phyloP scores from a whole-genome alignment of 2,797 vertebrate species.

The Philypnodon macrostomus region DNA sequence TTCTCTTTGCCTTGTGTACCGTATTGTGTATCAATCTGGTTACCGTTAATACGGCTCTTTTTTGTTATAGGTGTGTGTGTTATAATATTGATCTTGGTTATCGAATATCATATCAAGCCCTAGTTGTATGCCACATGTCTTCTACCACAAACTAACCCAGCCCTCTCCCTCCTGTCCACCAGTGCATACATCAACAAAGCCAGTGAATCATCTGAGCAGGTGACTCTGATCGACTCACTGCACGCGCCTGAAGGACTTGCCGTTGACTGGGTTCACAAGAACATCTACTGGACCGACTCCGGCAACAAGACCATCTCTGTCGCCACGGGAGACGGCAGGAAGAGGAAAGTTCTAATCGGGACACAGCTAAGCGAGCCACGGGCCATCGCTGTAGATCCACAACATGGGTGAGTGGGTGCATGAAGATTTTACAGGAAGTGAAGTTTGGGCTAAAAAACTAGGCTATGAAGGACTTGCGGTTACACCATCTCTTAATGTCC shows the following conservation, averaged over 20 bases:
- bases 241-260: slow-evolving; percentile 94
- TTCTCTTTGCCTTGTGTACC: too few species aligned
- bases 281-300: slow-evolving; percentile 98
- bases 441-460: slow-evolving; percentile 9
- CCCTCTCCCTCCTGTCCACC: slow-evolving; percentile 18
- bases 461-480: slow-evolving; percentile 5
- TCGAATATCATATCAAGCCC: too few species aligned
- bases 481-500: not conserved
- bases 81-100: too few species aligned
- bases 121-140: not conserved
- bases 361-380: slow-evolving; percentile 89
- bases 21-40: too few species aligned
- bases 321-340: slow-evolving; percentile 87
- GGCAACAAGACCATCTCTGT: slow-evolving; percentile 96
- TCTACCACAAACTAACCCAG: not conserved
- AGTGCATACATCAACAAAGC: slow-evolving; percentile 96
- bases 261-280: slow-evolving; percentile 96
- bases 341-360: slow-evolving; percentile 87
- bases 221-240: slow-evolving; percentile 87
- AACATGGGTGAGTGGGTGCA: slow-evolving; percentile 81
- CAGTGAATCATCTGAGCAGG: slow-evolving; percentile 85
- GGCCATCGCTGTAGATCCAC: slow-evolving; percentile 92
- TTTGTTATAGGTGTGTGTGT: too few species aligned
- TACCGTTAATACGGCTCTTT: too few species aligned
- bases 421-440: not conserved